phyloP scores from a whole-genome alignment of 2,797 vertebrate species.

The Geotrypetes seraphini region DNA sequence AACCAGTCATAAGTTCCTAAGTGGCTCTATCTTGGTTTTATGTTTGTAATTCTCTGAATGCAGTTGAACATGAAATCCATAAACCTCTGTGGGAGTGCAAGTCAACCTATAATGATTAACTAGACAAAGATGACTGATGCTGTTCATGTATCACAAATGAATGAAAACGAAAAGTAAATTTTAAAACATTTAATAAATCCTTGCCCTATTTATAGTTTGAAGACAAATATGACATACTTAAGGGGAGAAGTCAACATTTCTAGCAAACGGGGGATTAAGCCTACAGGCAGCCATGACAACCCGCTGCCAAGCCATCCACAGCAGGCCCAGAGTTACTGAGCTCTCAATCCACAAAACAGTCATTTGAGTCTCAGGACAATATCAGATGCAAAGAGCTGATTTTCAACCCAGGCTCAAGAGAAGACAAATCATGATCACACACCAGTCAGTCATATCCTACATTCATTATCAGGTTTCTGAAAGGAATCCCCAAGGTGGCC shows the following conservation, averaged over 20 bases:
- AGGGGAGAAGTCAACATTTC: no score
- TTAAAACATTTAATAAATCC: no score
- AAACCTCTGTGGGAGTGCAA: no score
- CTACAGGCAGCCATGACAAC: constrained; percentile 22
- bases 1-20: no score
- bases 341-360: constrained; percentile 27
- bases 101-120: no score
- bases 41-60: no score
- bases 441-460: constrained; percentile 30
- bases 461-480: constrained; percentile 49
- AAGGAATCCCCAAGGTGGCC: constrained; percentile 37
- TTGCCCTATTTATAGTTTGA: constrained; percentile 2
- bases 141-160: no score
- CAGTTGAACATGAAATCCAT: no score
- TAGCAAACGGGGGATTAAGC: constrained; percentile 19
- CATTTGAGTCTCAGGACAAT: constrained; percentile 15
- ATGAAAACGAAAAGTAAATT: no score
- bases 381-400: constrained; percentile 26
- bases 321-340: constrained; percentile 5
- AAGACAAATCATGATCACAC: constrained; percentile 30
- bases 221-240: constrained; percentile 5
- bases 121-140: no score
- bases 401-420: constrained; percentile 34
- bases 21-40: no score
- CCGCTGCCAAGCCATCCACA: constrained; percentile 16